Evolutionary conservation across 2,888 invertebrate species (phyloP), one percentile per base, ranked within the genome.

Genomic region (Drosophila fungiperda): DNA sequence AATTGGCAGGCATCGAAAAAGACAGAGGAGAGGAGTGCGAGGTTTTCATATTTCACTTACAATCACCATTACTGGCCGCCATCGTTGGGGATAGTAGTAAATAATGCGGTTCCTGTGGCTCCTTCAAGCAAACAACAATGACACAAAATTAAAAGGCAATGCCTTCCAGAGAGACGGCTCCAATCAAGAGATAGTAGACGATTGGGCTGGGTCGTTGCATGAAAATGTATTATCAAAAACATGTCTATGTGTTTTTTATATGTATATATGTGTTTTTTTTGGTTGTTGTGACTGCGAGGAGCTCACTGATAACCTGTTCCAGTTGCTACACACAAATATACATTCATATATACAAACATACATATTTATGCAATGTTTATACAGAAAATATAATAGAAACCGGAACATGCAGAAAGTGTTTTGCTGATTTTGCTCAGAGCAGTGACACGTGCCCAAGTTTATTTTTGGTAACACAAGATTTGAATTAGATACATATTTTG

Each of bases 41-140:
- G 53, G n/a, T 26, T 40, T 20, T 58, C 36, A 33, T 45, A 67
- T 45, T 67, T 61, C 71, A 86, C 88, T 88, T 87, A 87, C 87
- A 88, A 76, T 83, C 66, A 82, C 87, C 86, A 60, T 84, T 86
- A 71, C 74, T 78, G 76, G 82, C 73, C 68, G 86, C 87, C 87
- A 87, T 87, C 40, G 64, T 63, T 70, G 66, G 50, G 55, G 63
- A 35, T 66, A 63, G 45, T 80, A 17, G 48, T 67, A 73, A 78
- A 72, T 78, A 59, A 71, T 85, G 84, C 55, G 85, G 85, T 85
- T 85, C 81, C 85, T 85, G 84, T 73, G 85, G 77, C 63, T 76
- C 69, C 78, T 83, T 74, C 6, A 71, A 75, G 70, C 73, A 75
- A 72, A 76, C 68, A 81, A 80, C 50, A 58, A 75, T 73, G 35